Conservation (phyloP, 2,797 vertebrate species). For the Masticophis lateralis region DNA sequence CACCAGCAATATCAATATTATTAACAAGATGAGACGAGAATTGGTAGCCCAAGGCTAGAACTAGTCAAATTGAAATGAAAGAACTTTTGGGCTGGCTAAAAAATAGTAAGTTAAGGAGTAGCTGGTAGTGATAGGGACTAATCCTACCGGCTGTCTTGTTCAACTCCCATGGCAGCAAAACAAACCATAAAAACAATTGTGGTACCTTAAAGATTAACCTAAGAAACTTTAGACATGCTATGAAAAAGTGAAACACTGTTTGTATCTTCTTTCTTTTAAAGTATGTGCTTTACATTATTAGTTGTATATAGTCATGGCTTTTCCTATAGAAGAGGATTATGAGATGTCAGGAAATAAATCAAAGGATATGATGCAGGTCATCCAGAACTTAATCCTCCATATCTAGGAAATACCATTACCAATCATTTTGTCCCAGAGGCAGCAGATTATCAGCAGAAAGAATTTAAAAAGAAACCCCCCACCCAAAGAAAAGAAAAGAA, state of each 20-base stretch:
- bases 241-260: background rate
- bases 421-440: background rate
- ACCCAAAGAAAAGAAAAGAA: background rate
- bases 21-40: background rate
- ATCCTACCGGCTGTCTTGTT: background rate
- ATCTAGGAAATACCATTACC: background rate
- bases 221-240: background rate
- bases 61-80: background rate
- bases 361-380: background rate
- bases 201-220: background rate
- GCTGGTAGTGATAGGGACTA: background rate
- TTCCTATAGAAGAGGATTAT: background rate
- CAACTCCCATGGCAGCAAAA: background rate
- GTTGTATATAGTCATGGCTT: background rate
- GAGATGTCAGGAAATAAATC: background rate
- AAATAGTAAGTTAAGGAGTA: background rate
- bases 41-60: background rate
- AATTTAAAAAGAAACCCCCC: background rate
- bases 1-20: background rate
- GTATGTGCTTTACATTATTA: background rate
- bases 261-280: conserved; percentile 13
- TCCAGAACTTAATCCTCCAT: conserved; percentile 11
- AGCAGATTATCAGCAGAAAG: background rate
- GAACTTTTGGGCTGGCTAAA: background rate
- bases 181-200: too few species aligned